A percentile compares a stretch with the other conserved stretches of the same genome.
These are phyloP conservation scores for Chorisops tibialis DNA, from an alignment of 2,888 invertebrate genomes.

Conservation along the genomic window DNA sequence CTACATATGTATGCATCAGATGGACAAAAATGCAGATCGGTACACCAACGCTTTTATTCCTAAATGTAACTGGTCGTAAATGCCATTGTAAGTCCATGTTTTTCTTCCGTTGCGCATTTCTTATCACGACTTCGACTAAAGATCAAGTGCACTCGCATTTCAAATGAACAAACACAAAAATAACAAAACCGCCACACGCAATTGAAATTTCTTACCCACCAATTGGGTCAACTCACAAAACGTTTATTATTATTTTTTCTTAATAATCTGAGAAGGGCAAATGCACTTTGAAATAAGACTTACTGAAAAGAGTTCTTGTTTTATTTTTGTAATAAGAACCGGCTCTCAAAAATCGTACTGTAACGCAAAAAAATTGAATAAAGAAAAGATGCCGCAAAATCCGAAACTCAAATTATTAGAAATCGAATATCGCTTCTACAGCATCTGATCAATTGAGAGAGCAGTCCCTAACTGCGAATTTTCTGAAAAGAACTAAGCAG, in stretches of 20 bases:
- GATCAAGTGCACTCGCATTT: conserved; percentile 22
- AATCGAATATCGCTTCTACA: not conserved
- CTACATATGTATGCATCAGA: too few relatives aligned
- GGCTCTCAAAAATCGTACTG: conserved; percentile 32
- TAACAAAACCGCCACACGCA: too few relatives aligned
- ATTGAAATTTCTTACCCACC: too few relatives aligned
- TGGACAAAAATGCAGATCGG: too few relatives aligned
- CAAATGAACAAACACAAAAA: not conserved
- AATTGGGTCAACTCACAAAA: too few relatives aligned
- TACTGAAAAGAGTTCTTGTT: conserved; percentile 28
- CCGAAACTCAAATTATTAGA: too few relatives aligned
- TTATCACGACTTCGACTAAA: conserved; percentile 7
- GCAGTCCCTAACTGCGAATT: conserved; percentile 36
- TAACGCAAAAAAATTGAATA: conserved; percentile 29
- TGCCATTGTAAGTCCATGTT: too few relatives aligned
- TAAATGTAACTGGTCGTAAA: too few relatives aligned
- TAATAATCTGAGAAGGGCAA: too few relatives aligned
- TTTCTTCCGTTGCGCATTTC: too few relatives aligned
- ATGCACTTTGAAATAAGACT: not conserved
- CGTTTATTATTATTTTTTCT: too few relatives aligned
- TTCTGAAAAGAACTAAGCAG: conserved; percentile 36
- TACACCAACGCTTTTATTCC: too few relatives aligned
- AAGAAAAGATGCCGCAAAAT: not conserved
- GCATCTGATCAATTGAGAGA: conserved; percentile 14
- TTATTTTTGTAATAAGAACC: not conserved